phyloP scores from a whole-genome alignment of 2,888 invertebrate species.

The Xylota segnis region DNA sequence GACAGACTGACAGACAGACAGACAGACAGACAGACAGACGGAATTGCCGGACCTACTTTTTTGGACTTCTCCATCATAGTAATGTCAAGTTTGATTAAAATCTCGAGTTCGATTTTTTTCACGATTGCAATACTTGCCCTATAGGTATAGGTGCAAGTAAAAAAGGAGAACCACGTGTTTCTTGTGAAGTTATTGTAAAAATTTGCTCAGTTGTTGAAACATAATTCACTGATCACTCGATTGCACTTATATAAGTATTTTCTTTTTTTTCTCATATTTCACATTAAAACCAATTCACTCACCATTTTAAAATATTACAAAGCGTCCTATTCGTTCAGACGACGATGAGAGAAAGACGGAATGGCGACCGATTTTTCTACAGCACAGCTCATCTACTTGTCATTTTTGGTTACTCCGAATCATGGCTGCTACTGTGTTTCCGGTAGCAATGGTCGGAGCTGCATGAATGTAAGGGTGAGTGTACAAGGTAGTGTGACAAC shows the following conservation, averaged over 20 bases:
- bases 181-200: conserved; percentile 47
- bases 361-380: conserved; percentile 28
- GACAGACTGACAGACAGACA: too few species aligned
- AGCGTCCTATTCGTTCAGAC: conserved; percentile 80
- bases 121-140: too few species aligned
- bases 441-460: conserved; percentile 16
- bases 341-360: conserved; percentile 82
- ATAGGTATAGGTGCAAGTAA: too few species aligned
- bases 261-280: too few species aligned
- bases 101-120: too few species aligned
- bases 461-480: neutral
- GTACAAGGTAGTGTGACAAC: neutral
- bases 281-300: conserved; percentile 68
- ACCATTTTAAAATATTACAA: conserved; percentile 79
- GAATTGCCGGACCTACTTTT: too few species aligned
- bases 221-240: too few species aligned
- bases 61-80: too few species aligned
- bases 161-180: neutral
- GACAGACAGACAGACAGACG: too few species aligned
- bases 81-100: too few species aligned
- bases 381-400: conserved; percentile 76
- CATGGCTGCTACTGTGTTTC: conserved; percentile 20
- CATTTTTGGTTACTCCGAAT: conserved; percentile 13
- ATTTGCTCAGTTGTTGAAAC: neutral
- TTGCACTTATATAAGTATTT: too few species aligned